A percentile compares a stretch with the other conserved stretches of the same genome.
phyloP scores from a whole-genome alignment of 2,113 vertebrate genomes.

The Alligator sinensis region DNA sequence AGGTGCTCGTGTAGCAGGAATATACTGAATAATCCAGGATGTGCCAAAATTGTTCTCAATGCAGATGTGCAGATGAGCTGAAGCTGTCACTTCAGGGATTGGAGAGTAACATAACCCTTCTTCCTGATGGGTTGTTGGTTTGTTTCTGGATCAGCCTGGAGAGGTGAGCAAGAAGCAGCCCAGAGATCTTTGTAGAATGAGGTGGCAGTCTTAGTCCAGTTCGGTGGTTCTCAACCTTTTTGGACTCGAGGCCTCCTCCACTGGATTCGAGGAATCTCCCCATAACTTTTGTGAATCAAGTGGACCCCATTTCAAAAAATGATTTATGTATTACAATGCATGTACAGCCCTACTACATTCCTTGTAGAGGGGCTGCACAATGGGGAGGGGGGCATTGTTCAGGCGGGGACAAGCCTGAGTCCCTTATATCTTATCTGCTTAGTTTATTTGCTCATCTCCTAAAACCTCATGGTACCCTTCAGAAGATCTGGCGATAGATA shows the following conservation, averaged over 20 bases:
- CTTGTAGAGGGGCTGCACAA: not conserved
- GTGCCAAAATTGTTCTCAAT: not conserved
- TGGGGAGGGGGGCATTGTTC: too few species aligned
- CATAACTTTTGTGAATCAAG: too few species aligned
- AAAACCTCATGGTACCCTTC: too few species aligned
- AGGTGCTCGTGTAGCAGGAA: not conserved
- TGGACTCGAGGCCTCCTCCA: too few species aligned
- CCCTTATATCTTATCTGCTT: too few species aligned
- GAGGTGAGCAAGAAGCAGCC: not conserved
- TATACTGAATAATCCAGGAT: not conserved
- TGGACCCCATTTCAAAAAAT: too few species aligned
- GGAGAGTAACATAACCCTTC: not conserved
- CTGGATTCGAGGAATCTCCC: too few species aligned
- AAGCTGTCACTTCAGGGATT: not conserved
- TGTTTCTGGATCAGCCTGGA: not conserved
- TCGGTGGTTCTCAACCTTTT: too few species aligned
- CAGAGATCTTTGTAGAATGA: not conserved
- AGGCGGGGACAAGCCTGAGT: too few species aligned
- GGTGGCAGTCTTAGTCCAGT: not conserved
- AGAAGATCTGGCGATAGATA: too few species aligned
- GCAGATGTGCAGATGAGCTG: not conserved
- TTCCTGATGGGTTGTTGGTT: not conserved
- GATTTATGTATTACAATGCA: too few species aligned
- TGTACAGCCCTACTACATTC: not conserved
- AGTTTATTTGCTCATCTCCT: too few species aligned